Evolutionary conservation across 1,140 invertebrate genomes (phyloP).

Genomic region (Drosophila tsacasi): DNA sequence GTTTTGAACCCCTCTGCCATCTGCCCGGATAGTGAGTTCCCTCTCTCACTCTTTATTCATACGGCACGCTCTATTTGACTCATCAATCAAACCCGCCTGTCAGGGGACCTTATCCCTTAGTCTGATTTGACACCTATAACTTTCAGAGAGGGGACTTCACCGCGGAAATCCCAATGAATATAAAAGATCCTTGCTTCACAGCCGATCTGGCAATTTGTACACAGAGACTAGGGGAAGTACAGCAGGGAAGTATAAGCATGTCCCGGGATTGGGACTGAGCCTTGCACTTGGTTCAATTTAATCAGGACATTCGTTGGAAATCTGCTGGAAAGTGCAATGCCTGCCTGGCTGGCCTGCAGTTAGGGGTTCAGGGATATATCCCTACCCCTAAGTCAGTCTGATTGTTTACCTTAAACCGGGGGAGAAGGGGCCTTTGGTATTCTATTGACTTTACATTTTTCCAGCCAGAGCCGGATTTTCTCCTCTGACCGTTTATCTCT

Average conservation of each 20-base stretch:
- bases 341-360: conserved; percentile 12
- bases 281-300: conserved; percentile 69
- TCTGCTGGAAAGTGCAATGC: conserved; percentile 42
- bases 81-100: conserved; percentile 67
- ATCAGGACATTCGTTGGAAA: conserved; percentile 46
- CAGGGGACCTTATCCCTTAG: conserved; percentile 51
- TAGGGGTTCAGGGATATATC: conserved; percentile 3
- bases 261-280: conserved; percentile 27
- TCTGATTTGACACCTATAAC: conserved; percentile 65
- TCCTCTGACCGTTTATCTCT: conserved; percentile 14
- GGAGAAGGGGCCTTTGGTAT: conserved; percentile 48
- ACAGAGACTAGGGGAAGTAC: not conserved
- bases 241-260: conserved; percentile 45
- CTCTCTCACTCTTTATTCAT: conserved; percentile 54
- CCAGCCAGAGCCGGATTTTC: conserved; percentile 11
- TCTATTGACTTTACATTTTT: conserved; percentile 67
- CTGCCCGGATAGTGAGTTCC: conserved; percentile 46
- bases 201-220: conserved; percentile 51
- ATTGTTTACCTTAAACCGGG: conserved; percentile 38
- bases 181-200: conserved; percentile 54
- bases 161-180: conserved; percentile 51
- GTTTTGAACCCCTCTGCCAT: conserved; percentile 14
- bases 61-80: conserved; percentile 73
- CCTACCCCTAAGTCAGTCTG: conserved; percentile 9
- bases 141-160: conserved; percentile 1